phyloP scores from a whole-genome alignment of 2,113 vertebrate genomes.

The Elephantulus edwardii region DNA sequence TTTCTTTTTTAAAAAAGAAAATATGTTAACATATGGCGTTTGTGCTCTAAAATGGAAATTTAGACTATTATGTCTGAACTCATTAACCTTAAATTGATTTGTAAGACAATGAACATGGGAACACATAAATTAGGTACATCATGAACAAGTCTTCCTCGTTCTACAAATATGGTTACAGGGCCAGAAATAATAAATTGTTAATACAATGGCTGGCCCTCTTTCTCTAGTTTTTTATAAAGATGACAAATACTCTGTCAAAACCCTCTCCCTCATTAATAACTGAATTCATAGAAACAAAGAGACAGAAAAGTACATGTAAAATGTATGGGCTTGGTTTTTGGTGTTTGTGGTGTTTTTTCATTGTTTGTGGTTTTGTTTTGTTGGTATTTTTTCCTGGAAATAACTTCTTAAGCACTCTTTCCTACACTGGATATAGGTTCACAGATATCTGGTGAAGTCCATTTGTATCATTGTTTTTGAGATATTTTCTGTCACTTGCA shows the following conservation, averaged over 20 bases:
- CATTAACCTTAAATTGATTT: background rate
- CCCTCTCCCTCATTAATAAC: background rate
- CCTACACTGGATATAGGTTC: conserved; percentile 32
- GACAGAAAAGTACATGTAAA: background rate
- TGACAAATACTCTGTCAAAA: background rate
- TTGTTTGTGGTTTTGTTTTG: too few species aligned
- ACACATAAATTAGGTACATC: background rate
- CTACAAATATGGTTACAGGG: background rate
- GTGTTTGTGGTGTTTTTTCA: too few species aligned
- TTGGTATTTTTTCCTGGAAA: conserved; percentile 15
- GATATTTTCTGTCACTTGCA: background rate
- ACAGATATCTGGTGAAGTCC: background rate
- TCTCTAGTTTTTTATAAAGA: background rate
- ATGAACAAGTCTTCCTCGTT: background rate
- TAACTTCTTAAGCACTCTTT: background rate
- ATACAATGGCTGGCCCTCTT: background rate
- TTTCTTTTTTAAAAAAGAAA: too few species aligned
- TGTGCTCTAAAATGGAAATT: conserved; percentile 9
- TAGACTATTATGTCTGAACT: background rate
- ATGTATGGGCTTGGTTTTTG: too few species aligned
- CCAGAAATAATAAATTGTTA: background rate
- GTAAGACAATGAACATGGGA: background rate
- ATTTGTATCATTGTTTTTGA: conserved; percentile 13
- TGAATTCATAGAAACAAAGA: background rate
- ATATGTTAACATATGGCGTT: background rate